These are phyloP conservation scores for Chloromyia formosa DNA, from an alignment of 2,888 invertebrate species.

Conservation along the genomic window DNA sequence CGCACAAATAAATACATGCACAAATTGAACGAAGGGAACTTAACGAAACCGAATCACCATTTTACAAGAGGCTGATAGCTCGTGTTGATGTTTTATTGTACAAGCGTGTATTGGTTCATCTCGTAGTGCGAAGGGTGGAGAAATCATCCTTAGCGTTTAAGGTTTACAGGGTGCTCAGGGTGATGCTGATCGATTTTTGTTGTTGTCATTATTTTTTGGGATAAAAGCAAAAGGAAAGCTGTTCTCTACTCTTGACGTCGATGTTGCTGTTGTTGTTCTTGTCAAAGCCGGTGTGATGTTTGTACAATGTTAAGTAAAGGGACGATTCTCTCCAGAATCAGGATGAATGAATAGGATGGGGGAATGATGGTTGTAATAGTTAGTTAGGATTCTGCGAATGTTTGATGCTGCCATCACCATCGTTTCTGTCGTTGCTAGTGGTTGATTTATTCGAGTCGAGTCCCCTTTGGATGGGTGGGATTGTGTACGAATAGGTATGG, in stretches of 20 bases:
- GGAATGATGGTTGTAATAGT: background rate
- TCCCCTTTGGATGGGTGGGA: background rate
- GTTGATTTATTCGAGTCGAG: conserved; percentile 32
- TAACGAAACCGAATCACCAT: background rate
- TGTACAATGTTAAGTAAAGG: conserved; percentile 9
- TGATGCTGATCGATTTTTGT: conserved; percentile 48
- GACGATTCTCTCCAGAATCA: background rate
- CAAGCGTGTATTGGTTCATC: background rate
- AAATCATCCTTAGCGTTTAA: conserved; percentile 5
- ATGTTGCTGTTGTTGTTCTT: background rate
- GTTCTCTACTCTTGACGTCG: conserved; percentile 12
- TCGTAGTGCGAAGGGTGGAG: background rate
- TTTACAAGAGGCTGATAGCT: background rate
- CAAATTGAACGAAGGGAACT: conserved; percentile 26
- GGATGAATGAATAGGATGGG: conserved; percentile 14
- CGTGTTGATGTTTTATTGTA: background rate
- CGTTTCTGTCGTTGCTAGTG: conserved; percentile 23
- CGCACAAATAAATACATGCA: background rate
- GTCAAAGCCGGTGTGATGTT: background rate
- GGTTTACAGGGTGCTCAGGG: conserved; percentile 38
- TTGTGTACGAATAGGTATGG: background rate
- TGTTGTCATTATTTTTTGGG: conserved; percentile 36
- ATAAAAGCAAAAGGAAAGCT: conserved; percentile 12
- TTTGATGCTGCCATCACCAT: conserved; percentile 8
- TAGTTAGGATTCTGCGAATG: conserved; percentile 2